Base-by-base conservation (phyloP, 2,797 vertebrate genomes). In the Micrastur ruficollis region DNA sequence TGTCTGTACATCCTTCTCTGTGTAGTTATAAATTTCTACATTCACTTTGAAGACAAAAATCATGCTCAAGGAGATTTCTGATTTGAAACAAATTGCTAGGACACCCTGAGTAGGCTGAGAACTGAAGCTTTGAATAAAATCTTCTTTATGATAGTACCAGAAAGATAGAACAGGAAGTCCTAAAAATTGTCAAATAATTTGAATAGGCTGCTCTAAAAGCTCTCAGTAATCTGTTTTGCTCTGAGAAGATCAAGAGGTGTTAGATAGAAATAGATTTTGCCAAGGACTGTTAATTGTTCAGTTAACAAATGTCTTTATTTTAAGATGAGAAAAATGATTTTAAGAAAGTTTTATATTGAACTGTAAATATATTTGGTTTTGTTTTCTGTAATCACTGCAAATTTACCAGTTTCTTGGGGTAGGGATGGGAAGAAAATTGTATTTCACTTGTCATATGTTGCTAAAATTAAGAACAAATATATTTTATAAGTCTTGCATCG, bases 1-100 rank as follows among this genome's bases (percentile, higher is more conserved):
- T 50, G 26, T 70, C 65, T 3, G 0, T 34, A 23, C 15, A 7
- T 26, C 34, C 32, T 58, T 46, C 34, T 81, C 52, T 62, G 7
- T 8, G 1, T 29, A 32, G 9, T 20, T 81, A 29, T 0, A 11
- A 23, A 15, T 23, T 81, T 32, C 23, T 53, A 1, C 5, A 2
- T 38, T 58, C 21, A 26, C 38, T 83, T 67, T 29, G 49, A 25
- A 66, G 27, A 15, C n/a, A 19, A 63, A 66, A 66, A 25, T 38
- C 4, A 4, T 42, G 17, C 11, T 78, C 20, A 26, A 18, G 56
- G 34, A 79, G 31, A 8, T 47, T 81, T 84, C 21, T 76, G 6
- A 34, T 72, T 66, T 65, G 21, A 76, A 81, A 26, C 5, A 1
- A 81, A n/a, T 55, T 80, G 2, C 14, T 84, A 22, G 49, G 16